Conservation (phyloP, 2,888 invertebrate genomes). For the Sipunculus nudus region DNA sequence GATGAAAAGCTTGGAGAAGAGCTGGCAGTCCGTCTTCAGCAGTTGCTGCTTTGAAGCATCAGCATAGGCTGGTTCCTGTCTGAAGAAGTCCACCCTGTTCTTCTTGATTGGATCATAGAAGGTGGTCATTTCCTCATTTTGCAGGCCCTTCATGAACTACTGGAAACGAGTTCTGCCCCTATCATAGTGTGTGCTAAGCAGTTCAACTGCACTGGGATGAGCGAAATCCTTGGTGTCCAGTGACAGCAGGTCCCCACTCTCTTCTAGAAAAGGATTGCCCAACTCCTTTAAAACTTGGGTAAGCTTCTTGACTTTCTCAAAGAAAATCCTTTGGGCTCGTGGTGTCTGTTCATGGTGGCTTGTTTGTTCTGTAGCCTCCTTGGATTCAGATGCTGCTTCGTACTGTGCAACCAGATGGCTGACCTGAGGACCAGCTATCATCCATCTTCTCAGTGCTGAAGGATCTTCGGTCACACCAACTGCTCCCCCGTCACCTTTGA, state of each 20-base stretch:
- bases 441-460: constrained; percentile 42
- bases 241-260: too few species aligned
- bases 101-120: constrained; percentile 35
- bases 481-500: constrained; percentile 44
- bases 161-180: constrained; percentile 13
- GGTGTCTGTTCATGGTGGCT: constrained; percentile 15
- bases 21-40: constrained; percentile 17
- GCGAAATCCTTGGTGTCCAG: too few species aligned
- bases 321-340: constrained; percentile 1
- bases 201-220: too few species aligned
- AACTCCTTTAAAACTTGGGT: too few species aligned
- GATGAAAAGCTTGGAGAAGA: constrained; percentile 30
- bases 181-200: too few species aligned
- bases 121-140: constrained; percentile 6
- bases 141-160: constrained; percentile 20
- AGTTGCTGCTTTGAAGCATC: constrained; percentile 12
- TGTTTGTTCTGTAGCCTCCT: not conserved
- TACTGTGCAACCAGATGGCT: constrained; percentile 20
- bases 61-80: constrained; percentile 10
- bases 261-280: too few species aligned
- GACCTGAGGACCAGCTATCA: constrained; percentile 43
- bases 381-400: constrained; percentile 1
- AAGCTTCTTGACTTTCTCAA: too few species aligned
- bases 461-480: constrained; percentile 43
- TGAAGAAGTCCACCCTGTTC: constrained; percentile 25